These are phyloP conservation scores for Diplodus sargus DNA, from an alignment of 2,797 vertebrate species.

Conservation along the genomic window DNA sequence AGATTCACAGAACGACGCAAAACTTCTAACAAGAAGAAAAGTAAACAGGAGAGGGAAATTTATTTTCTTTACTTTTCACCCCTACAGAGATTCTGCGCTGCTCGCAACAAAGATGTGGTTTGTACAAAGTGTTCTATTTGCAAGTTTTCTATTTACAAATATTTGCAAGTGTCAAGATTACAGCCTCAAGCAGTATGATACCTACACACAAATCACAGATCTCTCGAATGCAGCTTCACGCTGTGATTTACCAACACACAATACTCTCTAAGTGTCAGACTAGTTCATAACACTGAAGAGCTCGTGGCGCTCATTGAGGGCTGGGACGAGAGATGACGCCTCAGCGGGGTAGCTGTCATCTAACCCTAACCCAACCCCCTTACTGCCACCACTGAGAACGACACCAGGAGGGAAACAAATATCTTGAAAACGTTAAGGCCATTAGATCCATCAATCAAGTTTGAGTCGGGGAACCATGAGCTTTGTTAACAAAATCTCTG, in stretches of 20 bases:
- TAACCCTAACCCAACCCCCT: background rate
- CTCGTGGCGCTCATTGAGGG: slow-evolving; percentile 25
- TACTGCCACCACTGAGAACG: background rate
- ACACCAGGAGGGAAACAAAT: slow-evolving; percentile 12
- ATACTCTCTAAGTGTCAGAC: slow-evolving; percentile 34
- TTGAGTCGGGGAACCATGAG: background rate
- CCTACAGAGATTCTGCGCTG: background rate
- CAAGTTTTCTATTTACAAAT: slow-evolving; percentile 41
- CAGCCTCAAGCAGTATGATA: slow-evolving; percentile 27
- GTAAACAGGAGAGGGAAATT: background rate
- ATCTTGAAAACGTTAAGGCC: background rate
- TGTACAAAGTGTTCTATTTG: slow-evolving; percentile 17
- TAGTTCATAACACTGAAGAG: slow-evolving; percentile 34
- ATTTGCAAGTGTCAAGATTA: slow-evolving; percentile 52
- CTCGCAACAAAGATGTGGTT: slow-evolving; percentile 1
- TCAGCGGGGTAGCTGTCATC: slow-evolving; percentile 48
- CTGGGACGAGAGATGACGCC: slow-evolving; percentile 34
- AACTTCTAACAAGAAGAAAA: background rate
- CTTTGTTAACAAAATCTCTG: background rate
- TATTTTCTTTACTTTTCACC: background rate
- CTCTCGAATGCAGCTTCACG: slow-evolving; percentile 39
- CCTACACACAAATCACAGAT: slow-evolving; percentile 29
- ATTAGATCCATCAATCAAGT: background rate
- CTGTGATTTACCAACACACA: slow-evolving; percentile 44
- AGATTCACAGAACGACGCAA: slow-evolving; percentile 4